Evolutionary conservation across 2,113 vertebrate genomes (phyloP), one percentile per base, ranked within the genome.

Genomic region (Vulpes lagopus): DNA sequence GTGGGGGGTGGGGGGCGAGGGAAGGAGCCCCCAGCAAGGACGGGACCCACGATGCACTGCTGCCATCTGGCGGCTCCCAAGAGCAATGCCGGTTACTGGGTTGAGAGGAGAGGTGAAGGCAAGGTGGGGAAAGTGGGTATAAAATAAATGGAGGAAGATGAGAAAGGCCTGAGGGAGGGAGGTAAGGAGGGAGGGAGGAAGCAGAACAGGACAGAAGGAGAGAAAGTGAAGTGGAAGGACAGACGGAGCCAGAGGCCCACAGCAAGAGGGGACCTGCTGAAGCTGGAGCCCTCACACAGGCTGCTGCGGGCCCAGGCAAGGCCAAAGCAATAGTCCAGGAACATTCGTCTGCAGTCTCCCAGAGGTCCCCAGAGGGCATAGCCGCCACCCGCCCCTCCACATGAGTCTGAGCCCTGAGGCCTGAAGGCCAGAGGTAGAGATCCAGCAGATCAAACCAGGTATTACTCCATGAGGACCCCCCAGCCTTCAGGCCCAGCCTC

Each of bases 21-120:
- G 14, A 7, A 23, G 5, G 9, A 5, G 6, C 35, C 38, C 11
- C 5, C 30, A 16, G 19, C 32, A 11, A 57, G 4, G 19, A n/a
- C 30, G 30, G 35, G 53, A 89, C 94, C 10, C 6, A 3, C 16
- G 94, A 22, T 96, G 27, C 8, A 0, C 80, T 96, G 65, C 55
- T 88, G 97, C 98, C 98, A 98, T 88, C 98, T 98, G 80, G 96
- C 94, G 98, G 94, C 30, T 17, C 69, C 0, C 27, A 10, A 2
- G n/a, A 57, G 59, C 19, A 95, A 92, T 57, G 90, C n/a, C 27
- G 2, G 71, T 22, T 82, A 83, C 92, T 73, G 38, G 38, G 51
- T 23, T 22, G 43, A 43, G 84, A 32, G 20, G 49, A 30, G 55
- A n/a, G 22, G 8, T 15, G 22, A 57, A 49, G 49, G 35, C 71